Base-by-base conservation (phyloP, 2,113 vertebrate species). In the Philantomba maxwellii region DNA sequence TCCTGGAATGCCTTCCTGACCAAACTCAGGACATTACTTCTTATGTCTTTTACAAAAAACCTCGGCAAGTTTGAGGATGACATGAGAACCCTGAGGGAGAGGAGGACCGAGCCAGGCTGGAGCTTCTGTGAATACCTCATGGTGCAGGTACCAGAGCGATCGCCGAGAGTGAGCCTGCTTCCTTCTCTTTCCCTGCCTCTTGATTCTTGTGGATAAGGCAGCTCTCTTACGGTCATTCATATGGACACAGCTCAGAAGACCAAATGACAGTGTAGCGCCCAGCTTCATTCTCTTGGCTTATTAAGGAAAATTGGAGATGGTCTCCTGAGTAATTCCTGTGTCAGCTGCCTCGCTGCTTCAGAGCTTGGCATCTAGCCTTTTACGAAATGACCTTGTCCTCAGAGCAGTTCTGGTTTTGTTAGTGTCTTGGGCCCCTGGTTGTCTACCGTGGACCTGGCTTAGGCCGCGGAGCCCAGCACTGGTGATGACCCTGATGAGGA, bases 51-150 rank as follows among this genome's bases (percentile, higher is more conserved):
- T 98, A 99, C 99, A 96, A 99, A 99, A 98, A 99, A 99, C 98
- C 98, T 99, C 73, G 99, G 99, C 87, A 99, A 99, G 96, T 99
- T 99, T 89, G 99, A 99, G 97, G 99, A 99, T 87, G 99, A 99
- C 97, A 99, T 99, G 99, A 99, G 99, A 39, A 99, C 99, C 9
- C 98, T 99, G 97, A 97, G 99, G 85, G 99, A 99, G 98, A 99
- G 99, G 97, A 99, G 99, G 96, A 99, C 99, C 0, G 99, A 99
- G 98, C 99, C 99, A 0, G 99, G 99, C 88, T 99, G 99, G 99
- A 99, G 99, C 98, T 99, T 99, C 98, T 99, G 99, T 86, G 99
- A 99, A 89, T 99, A 99, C 98, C 99, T 99, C 98, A 99, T 99
- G 99, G 99, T 99, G 66, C 99, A 99, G 99, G 99, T 99, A 97